A percentile compares a stretch with the other conserved stretches of the same genome.
phyloP scores from a whole-genome alignment of 2,888 invertebrate genomes.

The Agriopis leucophaearia region DNA sequence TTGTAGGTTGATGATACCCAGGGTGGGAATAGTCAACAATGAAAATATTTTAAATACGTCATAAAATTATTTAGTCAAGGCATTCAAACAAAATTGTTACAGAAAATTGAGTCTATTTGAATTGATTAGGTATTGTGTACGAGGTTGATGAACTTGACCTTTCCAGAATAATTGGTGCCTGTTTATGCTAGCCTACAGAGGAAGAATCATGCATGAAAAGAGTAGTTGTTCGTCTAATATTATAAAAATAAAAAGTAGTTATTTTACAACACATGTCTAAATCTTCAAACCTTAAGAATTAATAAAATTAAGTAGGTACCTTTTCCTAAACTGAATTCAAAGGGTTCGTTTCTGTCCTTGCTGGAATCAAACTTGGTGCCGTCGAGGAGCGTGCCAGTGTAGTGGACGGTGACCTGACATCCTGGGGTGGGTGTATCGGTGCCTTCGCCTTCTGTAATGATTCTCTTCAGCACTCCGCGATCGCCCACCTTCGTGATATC shows the following conservation, averaged over 20 bases:
- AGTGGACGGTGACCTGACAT: constrained; percentile 92
- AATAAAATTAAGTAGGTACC: constrained; percentile 75
- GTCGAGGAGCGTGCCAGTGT: constrained; percentile 94
- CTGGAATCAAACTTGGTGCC: constrained; percentile 98
- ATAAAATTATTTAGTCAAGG: no score
- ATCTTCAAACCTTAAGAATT: background rate
- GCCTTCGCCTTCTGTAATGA: constrained; percentile 91
- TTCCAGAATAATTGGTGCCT: constrained; percentile 13
- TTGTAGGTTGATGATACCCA: no score
- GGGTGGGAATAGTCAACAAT: no score
- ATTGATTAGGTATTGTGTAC: background rate
- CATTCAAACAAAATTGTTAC: background rate
- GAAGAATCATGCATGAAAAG: no score
- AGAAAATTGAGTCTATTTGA: background rate
- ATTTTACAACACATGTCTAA: no score
- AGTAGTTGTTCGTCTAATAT: no score
- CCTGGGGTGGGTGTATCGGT: constrained; percentile 90
- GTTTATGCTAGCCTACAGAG: background rate
- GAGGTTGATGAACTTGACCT: constrained; percentile 15
- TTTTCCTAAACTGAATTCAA: constrained; percentile 95
- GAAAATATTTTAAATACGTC: no score
- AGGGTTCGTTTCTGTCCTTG: constrained; percentile 92
- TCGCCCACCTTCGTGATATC: constrained; percentile 83
- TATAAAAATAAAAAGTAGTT: no score
- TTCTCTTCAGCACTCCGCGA: constrained; percentile 93